phyloP scores from a whole-genome alignment of 2,797 vertebrate species.

The Rhinogobio ventralis region DNA sequence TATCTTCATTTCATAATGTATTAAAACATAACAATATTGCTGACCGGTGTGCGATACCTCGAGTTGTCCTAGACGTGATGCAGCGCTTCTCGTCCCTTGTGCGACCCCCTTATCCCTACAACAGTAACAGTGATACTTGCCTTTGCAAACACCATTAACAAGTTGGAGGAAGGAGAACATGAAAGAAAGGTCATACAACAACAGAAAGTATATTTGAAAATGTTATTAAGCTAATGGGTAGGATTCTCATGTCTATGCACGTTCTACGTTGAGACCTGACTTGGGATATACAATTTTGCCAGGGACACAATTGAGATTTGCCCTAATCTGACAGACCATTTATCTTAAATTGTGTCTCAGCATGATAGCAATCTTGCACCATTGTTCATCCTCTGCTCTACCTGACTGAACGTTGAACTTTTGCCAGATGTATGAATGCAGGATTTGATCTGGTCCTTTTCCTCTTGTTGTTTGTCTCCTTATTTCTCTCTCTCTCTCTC shows the following conservation, averaged over 20 bases:
- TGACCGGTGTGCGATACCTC: too few relatives aligned
- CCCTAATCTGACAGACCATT: conserved; percentile 42
- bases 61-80: too few relatives aligned
- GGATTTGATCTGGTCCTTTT: conserved; percentile 24
- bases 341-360: conserved; percentile 33
- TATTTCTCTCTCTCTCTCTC: background rate
- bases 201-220: background rate
- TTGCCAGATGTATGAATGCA: conserved; percentile 14
- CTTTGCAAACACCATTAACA: background rate
- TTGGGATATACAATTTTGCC: conserved; percentile 29
- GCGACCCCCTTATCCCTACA: background rate
- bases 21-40: too few relatives aligned
- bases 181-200: background rate
- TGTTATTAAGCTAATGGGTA: background rate
- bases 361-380: conserved; percentile 35
- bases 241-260: conserved; percentile 1
- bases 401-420: conserved; percentile 31
- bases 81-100: too few relatives aligned
- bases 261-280: background rate
- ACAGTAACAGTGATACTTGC: background rate
- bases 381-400: conserved; percentile 28
- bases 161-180: background rate
- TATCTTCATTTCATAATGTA: too few relatives aligned
- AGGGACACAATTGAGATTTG: conserved; percentile 41
- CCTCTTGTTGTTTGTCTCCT: conserved; percentile 30